Conservation (phyloP, 2,888 invertebrate genomes). For the Nudaria mundana region DNA sequence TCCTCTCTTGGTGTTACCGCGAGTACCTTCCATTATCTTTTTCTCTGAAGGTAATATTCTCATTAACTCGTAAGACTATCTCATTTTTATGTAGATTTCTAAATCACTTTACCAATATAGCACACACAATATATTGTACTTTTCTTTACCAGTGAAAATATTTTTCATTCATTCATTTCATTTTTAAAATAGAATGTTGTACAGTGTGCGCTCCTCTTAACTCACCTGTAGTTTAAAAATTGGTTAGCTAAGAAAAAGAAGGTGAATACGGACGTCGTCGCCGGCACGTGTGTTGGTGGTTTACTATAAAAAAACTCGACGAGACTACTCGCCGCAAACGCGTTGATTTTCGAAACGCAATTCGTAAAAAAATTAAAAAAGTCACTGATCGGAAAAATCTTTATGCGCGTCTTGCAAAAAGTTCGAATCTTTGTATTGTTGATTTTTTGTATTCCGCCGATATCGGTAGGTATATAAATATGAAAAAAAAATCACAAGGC, state of each 20-base stretch:
- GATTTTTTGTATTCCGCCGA: conserved; percentile 12
- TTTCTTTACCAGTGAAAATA: background rate
- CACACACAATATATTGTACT: too few species aligned
- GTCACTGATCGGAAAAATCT: conserved; percentile 24
- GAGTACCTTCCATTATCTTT: too few species aligned
- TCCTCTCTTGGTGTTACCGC: too few species aligned
- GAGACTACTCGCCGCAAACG: conserved; percentile 27
- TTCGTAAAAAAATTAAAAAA: conserved; percentile 33
- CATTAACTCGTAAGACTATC: too few species aligned
- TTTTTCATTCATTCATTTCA: background rate
- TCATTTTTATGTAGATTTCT: too few species aligned
- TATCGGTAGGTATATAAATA: too few species aligned
- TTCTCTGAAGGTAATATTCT: too few species aligned
- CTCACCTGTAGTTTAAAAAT: conserved; percentile 38
- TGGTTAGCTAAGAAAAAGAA: conserved; percentile 52
- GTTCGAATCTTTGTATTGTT: conserved; percentile 26
- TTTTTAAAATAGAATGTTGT: conserved; percentile 16
- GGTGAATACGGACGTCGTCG: conserved; percentile 35
- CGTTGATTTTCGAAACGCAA: conserved; percentile 34
- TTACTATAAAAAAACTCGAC: conserved; percentile 31
- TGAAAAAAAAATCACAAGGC: too few species aligned
- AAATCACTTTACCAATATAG: too few species aligned
- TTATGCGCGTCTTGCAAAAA: conserved; percentile 31
- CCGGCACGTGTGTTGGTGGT: conserved; percentile 52
- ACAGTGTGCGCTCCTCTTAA: conserved; percentile 32